Conservation (phyloP, 2,113 vertebrate genomes). For the Syrmaticus mikado region DNA sequence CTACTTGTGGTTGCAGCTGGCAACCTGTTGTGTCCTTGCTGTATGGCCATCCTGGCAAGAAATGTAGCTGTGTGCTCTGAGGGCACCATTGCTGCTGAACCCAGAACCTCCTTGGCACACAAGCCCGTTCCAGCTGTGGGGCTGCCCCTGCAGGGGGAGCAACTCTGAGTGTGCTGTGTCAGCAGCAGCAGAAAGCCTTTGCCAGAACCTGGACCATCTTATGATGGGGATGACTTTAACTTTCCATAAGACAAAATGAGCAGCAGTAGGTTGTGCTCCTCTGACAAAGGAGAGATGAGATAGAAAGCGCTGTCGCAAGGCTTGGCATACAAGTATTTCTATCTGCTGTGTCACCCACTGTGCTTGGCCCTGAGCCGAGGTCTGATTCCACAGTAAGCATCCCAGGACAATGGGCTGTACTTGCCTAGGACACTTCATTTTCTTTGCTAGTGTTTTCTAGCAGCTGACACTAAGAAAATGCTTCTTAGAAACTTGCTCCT, state of each 20-base stretch:
- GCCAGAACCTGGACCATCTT: not conserved
- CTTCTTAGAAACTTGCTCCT: slow-evolving; percentile 53
- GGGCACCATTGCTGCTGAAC: fast-evolving
- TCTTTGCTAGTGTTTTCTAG: not conserved
- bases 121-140: fast-evolving
- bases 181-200: not conserved
- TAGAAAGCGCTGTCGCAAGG: not conserved
- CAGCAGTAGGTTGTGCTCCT: not conserved
- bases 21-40: not conserved
- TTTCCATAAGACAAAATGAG: not conserved
- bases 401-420: not conserved
- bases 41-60: not conserved
- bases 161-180: not conserved
- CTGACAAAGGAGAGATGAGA: not conserved
- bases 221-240: not conserved
- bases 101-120: not conserved
- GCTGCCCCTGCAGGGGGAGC: not conserved
- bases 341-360: not conserved
- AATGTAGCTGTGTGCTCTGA: fast-evolving
- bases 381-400: not conserved
- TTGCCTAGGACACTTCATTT: not conserved
- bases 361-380: not conserved
- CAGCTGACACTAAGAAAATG: slow-evolving; percentile 35
- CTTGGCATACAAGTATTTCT: not conserved
- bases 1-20: not conserved